phyloP scores from a whole-genome alignment of 2,888 invertebrate genomes.

The Hirtodrosophila histrioides region DNA sequence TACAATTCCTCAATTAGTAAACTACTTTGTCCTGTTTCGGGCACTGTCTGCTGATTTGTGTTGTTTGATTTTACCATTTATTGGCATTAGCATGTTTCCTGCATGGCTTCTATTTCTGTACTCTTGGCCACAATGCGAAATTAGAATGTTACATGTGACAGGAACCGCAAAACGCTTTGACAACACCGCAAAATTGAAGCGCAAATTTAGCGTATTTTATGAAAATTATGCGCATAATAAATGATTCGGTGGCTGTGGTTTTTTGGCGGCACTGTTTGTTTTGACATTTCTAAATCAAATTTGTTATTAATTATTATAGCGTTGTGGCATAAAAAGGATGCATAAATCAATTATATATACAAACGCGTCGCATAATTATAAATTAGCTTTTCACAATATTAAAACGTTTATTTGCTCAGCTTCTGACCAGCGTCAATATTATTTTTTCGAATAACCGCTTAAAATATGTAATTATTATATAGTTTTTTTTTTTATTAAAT shows the following conservation, averaged over 20 bases:
- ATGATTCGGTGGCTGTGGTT: conserved; percentile 46
- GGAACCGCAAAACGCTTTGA: conserved; percentile 52
- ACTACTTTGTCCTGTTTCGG: too few species aligned
- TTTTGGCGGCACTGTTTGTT: conserved; percentile 18
- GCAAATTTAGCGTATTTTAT: conserved; percentile 34
- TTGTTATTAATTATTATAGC: conserved; percentile 27
- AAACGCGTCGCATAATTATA: conserved; percentile 3
- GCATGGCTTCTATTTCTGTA: background rate
- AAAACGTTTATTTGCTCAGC: background rate
- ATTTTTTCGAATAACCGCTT: too few species aligned
- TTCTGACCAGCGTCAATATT: too few species aligned
- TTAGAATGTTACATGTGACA: conserved; percentile 55
- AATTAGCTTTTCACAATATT: background rate
- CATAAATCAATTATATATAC: conserved; percentile 5
- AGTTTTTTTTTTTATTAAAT: too few species aligned
- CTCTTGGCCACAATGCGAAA: conserved; percentile 35
- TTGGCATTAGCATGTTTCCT: too few species aligned
- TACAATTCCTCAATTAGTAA: too few species aligned
- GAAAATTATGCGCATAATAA: conserved; percentile 62
- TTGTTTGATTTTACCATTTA: conserved; percentile 23
- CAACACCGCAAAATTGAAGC: conserved; percentile 49
- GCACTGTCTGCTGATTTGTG: background rate
- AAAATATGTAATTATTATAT: too few species aligned
- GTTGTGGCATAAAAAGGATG: conserved; percentile 17
- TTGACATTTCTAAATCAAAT: conserved; percentile 41